phyloP scores from a whole-genome alignment of 2,113 vertebrate genomes.

The Halichoerus grypus region DNA sequence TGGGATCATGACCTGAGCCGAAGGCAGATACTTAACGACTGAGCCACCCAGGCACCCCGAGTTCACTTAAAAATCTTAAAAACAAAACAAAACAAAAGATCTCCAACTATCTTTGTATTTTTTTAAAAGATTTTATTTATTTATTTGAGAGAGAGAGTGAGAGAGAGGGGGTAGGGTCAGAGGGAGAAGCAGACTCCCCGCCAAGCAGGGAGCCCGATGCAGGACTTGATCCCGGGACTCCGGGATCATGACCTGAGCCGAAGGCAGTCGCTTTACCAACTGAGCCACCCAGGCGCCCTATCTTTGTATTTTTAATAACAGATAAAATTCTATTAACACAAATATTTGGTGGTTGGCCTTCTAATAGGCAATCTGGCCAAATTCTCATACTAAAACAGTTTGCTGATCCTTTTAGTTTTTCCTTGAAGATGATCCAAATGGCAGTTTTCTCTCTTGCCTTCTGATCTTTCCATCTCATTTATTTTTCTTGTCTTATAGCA shows the following conservation, averaged over 20 bases:
- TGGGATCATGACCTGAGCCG: too few species aligned
- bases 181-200: too few species aligned
- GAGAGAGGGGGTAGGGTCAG: too few species aligned
- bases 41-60: too few species aligned
- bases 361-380: neutral
- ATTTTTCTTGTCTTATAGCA: slow-evolving; percentile 29
- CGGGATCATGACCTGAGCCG: too few species aligned
- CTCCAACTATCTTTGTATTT: neutral
- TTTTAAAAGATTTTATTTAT: too few species aligned
- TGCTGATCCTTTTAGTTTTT: neutral
- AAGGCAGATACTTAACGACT: too few species aligned
- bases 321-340: neutral
- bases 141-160: too few species aligned
- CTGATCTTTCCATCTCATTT: neutral
- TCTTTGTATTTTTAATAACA: neutral
- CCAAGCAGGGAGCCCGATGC: too few species aligned
- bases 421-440: neutral
- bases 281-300: neutral
- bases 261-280: too few species aligned
- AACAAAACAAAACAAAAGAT: neutral
- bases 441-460: neutral
- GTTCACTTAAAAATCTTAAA: too few species aligned
- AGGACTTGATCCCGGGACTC: too few species aligned
- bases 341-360: neutral
- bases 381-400: neutral